phyloP scores from a whole-genome alignment of 2,888 invertebrate genomes.

The Actias luna region DNA sequence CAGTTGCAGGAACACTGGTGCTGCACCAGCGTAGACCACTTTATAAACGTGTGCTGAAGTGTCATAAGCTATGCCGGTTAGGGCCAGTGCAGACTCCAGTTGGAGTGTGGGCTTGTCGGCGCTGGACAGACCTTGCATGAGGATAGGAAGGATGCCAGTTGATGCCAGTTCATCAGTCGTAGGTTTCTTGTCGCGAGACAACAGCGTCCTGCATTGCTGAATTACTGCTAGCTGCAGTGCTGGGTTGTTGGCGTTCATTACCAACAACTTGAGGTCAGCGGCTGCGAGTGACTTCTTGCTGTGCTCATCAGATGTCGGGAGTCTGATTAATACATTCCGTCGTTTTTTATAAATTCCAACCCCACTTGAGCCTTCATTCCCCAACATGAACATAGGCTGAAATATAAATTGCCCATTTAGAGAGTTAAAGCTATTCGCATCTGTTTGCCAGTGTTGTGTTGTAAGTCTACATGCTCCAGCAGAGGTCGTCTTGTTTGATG shows the following conservation, averaged over 20 bases:
- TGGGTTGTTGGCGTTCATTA: constrained; percentile 89
- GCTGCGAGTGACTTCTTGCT: constrained; percentile 85
- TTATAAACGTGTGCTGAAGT: constrained; percentile 95
- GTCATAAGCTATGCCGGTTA: constrained; percentile 98
- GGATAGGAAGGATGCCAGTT: constrained; percentile 96
- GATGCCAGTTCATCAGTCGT: constrained; percentile 97
- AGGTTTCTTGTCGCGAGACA: constrained; percentile 98
- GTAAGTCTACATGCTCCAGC: too few species aligned
- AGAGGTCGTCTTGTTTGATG: too few species aligned
- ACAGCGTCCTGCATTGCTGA: constrained; percentile 95
- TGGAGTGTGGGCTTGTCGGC: constrained; percentile 94
- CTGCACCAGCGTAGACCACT: constrained; percentile 96
- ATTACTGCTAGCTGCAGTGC: constrained; percentile 94
- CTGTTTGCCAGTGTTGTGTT: too few species aligned
- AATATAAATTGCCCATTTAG: too few species aligned
- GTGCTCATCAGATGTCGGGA: constrained; percentile 91
- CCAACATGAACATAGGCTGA: too few species aligned
- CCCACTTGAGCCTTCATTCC: too few species aligned
- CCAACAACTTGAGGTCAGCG: constrained; percentile 90
- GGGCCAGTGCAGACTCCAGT: constrained; percentile 98
- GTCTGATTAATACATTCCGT: constrained; percentile 95
- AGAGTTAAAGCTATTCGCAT: too few species aligned
- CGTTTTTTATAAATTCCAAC: constrained; percentile 98
- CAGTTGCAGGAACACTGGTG: constrained; percentile 95
- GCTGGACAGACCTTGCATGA: constrained; percentile 93